Evolutionary conservation across 2,113 vertebrate species (phyloP).

Genomic region (Cavia porcellus): DNA sequence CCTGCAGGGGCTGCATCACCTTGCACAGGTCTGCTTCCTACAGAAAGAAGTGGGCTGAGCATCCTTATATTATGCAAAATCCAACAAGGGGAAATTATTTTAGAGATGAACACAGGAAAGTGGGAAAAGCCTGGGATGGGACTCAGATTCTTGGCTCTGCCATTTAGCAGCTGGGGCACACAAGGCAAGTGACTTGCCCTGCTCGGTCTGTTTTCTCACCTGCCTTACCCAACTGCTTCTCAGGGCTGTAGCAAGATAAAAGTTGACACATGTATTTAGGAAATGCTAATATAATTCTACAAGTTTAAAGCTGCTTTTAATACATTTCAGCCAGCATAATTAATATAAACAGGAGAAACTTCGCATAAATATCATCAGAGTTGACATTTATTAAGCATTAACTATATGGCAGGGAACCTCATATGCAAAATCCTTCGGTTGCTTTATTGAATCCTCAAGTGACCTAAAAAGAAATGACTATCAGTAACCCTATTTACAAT

Average conservation of each 20-base stretch:
- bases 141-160: not conserved
- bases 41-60: not conserved
- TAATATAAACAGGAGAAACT: slow-evolving; percentile 41
- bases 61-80: not conserved
- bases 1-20: not conserved
- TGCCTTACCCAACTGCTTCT: not conserved
- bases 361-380: not conserved
- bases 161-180: not conserved
- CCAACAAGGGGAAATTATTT: not conserved
- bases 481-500: not conserved
- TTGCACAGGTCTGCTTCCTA: not conserved
- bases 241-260: not conserved
- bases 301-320: slow-evolving; percentile 48
- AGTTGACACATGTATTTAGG: not conserved
- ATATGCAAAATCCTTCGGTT: not conserved
- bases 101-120: not conserved
- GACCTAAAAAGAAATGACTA: not conserved
- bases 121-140: fast-evolving
- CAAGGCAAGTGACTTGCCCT: not conserved
- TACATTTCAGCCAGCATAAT: slow-evolving; percentile 36
- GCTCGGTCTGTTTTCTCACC: not conserved
- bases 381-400: slow-evolving; percentile 56
- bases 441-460: not conserved
- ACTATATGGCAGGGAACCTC: not conserved
- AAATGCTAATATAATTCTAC: slow-evolving; percentile 54